phyloP scores from a whole-genome alignment of 2,797 vertebrate species.

The Platalea minor region DNA sequence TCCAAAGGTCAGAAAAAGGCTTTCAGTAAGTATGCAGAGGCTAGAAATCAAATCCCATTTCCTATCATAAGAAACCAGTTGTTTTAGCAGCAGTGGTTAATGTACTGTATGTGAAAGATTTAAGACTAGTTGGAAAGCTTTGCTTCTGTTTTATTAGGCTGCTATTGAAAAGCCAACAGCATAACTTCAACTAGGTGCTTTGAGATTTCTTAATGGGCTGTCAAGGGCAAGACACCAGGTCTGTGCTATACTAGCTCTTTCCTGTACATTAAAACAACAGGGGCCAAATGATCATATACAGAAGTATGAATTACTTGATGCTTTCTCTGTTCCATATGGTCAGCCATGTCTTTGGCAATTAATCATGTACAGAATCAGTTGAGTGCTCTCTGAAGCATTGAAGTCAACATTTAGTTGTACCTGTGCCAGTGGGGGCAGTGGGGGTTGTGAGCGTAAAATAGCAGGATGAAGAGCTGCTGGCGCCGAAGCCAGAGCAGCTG shows the following conservation, averaged over 20 bases:
- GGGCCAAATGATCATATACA: constrained; percentile 79
- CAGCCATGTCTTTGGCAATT: constrained; percentile 83
- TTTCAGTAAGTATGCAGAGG: constrained; percentile 75
- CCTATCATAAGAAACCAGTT: constrained; percentile 85
- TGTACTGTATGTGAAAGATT: constrained; percentile 84
- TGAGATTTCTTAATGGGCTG: constrained; percentile 86
- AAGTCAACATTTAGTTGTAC: constrained; percentile 78
- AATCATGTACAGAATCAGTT: constrained; percentile 80
- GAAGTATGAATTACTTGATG: constrained; percentile 83
- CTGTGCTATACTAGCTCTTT: constrained; percentile 78
- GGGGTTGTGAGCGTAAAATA: constrained; percentile 70
- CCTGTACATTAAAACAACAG: constrained; percentile 82
- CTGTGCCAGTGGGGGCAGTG: constrained; percentile 76
- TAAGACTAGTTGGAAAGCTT: constrained; percentile 82
- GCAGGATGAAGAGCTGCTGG: constrained; percentile 75
- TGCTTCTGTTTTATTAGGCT: constrained; percentile 84
- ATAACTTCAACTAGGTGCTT: constrained; percentile 80
- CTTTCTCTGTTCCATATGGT: constrained; percentile 84
- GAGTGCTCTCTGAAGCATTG: constrained; percentile 78
- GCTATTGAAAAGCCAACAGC: constrained; percentile 83
- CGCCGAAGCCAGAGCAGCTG: constrained; percentile 78
- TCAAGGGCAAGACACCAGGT: constrained; percentile 83
- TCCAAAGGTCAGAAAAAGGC: constrained; percentile 71
- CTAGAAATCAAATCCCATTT: constrained; percentile 84
- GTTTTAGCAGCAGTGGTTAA: constrained; percentile 80